Evolutionary conservation across 2,888 invertebrate genomes (phyloP).

Genomic region (Nomada ferruginata): DNA sequence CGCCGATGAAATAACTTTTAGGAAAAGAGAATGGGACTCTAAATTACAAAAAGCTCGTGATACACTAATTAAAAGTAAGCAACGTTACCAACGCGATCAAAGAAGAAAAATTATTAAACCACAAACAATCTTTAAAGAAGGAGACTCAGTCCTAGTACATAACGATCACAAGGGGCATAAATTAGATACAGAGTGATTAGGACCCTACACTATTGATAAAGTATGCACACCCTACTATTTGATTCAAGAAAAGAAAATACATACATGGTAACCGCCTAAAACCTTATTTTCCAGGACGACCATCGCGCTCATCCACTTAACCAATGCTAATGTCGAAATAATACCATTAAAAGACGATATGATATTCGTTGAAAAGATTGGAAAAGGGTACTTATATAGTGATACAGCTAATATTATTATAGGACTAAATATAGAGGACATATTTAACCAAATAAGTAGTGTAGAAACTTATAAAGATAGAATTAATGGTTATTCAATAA

Average conservation of each 20-base stretch:
- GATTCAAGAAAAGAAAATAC: background rate
- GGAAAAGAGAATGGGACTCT: background rate
- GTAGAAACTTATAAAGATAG: background rate
- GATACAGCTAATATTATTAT: slow-evolving; percentile 1
- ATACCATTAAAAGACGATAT: background rate
- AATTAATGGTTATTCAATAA: background rate
- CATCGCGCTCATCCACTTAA: background rate
- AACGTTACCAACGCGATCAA: background rate
- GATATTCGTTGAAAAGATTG: background rate
- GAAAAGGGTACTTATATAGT: background rate
- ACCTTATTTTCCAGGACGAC: slow-evolving; percentile 18
- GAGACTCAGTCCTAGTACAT: background rate
- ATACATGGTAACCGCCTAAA: slow-evolving; percentile 22
- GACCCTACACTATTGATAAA: background rate
- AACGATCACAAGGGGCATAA: background rate
- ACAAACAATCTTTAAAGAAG: background rate
- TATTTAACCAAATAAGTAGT: background rate
- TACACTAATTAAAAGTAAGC: background rate
- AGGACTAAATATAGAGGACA: background rate
- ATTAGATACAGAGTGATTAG: slow-evolving; percentile 9
- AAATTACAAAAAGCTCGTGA: background rate
- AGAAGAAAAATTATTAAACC: background rate
- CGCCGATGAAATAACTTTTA: background rate
- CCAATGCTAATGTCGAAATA: background rate
- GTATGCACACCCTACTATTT: background rate